Conservation (phyloP, 1,140 invertebrate species). For the Trinorchestia longiramus region DNA sequence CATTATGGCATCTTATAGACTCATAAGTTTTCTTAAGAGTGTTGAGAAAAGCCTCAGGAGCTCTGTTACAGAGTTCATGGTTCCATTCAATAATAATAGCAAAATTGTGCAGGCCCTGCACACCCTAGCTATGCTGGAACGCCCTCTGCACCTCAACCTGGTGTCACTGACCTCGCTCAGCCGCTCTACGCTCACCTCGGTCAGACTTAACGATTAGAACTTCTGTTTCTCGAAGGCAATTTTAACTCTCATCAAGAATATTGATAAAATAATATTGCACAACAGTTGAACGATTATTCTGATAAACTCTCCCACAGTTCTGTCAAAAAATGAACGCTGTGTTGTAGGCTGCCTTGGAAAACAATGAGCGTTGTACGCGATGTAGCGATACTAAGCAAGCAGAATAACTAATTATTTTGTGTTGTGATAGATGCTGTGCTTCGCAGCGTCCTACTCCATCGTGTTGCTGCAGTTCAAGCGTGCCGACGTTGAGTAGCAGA, state of each 20-base stretch:
- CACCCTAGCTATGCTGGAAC: background rate
- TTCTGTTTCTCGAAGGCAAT: too few species aligned
- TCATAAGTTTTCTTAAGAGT: too few species aligned
- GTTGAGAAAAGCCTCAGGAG: too few species aligned
- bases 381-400: background rate
- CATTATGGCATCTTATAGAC: too few species aligned
- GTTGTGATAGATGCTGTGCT: conserved; percentile 24
- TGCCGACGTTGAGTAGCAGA: background rate
- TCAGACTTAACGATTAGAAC: background rate
- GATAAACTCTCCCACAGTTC: background rate
- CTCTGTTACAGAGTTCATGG: background rate
- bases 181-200: background rate
- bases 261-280: background rate
- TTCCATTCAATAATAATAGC: background rate
- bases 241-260: background rate
- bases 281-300: background rate
- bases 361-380: background rate
- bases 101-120: background rate
- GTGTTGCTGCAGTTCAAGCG: conserved; percentile 22
- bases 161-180: background rate
- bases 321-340: background rate
- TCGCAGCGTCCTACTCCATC: conserved; percentile 12
- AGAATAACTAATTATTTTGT: background rate
- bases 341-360: background rate
- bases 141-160: background rate